Percentiles rank a stretch among this genome's conserved stretches.
These are phyloP conservation scores for Sisyra nigra DNA, from an alignment of 2,888 invertebrate genomes.

Conservation along the genomic window DNA sequence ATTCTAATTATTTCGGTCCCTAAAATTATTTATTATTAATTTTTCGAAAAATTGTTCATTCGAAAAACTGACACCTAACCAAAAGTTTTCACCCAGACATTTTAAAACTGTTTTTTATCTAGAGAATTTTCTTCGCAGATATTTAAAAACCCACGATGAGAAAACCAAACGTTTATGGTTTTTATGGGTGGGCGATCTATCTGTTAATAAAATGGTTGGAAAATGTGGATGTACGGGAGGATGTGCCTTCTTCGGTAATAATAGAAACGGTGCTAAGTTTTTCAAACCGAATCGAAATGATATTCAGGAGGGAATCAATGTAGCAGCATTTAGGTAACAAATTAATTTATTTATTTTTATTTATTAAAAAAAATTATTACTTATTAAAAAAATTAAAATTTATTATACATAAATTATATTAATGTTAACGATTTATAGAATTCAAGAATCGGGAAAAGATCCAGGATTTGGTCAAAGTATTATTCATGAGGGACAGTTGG, in stretches of 20 bases:
- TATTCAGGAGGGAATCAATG: slow-evolving; percentile 64
- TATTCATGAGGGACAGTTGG: slow-evolving; percentile 67
- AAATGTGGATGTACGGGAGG: slow-evolving; percentile 95
- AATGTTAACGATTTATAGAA: slow-evolving; percentile 28
- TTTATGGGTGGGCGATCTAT: slow-evolving; percentile 61
- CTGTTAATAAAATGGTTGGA: slow-evolving; percentile 35
- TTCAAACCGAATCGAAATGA: slow-evolving; percentile 73
- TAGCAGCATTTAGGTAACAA: slow-evolving; percentile 61
- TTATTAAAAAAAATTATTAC: slow-evolving; percentile 2
- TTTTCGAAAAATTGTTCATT: no score
- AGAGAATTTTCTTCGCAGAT: slow-evolving; percentile 22
- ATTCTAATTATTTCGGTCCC: no score
- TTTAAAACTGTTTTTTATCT: no score
- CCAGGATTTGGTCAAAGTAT: slow-evolving; percentile 91
- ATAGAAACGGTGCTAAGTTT: slow-evolving; percentile 75
- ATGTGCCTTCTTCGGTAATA: slow-evolving; percentile 85
- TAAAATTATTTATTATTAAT: no score
- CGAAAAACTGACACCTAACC: no score
- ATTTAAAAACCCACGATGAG: slow-evolving; percentile 68
- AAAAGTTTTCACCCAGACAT: no score
- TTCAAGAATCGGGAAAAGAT: slow-evolving; percentile 62
- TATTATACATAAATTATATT: slow-evolving; percentile 3
- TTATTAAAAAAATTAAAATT: slow-evolving; percentile 8
- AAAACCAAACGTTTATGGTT: slow-evolving; percentile 84
- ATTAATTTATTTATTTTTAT: no score